Evolutionary conservation across 2,113 vertebrate genomes (phyloP).

Genomic region (Engystomops pustulosus): DNA sequence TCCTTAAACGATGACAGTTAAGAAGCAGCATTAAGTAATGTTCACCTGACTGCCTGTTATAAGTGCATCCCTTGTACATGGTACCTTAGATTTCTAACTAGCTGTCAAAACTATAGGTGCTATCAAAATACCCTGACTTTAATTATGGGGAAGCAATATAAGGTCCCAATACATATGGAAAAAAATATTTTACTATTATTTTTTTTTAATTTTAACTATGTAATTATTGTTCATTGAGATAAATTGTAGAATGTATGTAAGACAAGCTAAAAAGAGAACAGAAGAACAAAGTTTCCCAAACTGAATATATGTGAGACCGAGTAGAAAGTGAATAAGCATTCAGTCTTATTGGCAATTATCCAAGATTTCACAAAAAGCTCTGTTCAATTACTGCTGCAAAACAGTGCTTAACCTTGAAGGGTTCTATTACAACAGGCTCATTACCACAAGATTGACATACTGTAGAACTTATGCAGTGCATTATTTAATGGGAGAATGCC

Average conservation of each 20-base stretch:
- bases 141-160: neutral
- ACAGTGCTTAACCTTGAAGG: conserved; percentile 57
- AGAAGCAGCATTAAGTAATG: conserved; percentile 8
- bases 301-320: conserved; percentile 25
- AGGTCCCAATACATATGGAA: neutral
- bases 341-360: conserved; percentile 40
- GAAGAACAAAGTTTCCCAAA: conserved; percentile 40
- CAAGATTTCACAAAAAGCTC: conserved; percentile 53
- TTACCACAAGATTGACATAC: conserved; percentile 53
- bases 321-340: conserved; percentile 39
- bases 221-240: neutral
- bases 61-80: conserved; percentile 5
- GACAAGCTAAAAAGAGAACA: conserved; percentile 27
- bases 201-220: conserved; percentile 10
- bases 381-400: conserved; percentile 47
- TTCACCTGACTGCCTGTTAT: conserved; percentile 26
- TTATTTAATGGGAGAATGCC: conserved; percentile 50
- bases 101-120: conserved; percentile 27
- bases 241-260: conserved; percentile 3
- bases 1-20: conserved; percentile 41
- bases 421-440: conserved; percentile 56
- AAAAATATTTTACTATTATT: neutral
- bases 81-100: conserved; percentile 30
- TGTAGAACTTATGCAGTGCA: conserved; percentile 48
- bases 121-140: conserved; percentile 6